Percentiles rank a stretch among this genome's conserved stretches.
These are phyloP conservation scores for Microplitis mediator DNA, from an alignment of 1,140 invertebrate genomes.

Conservation along the genomic window DNA sequence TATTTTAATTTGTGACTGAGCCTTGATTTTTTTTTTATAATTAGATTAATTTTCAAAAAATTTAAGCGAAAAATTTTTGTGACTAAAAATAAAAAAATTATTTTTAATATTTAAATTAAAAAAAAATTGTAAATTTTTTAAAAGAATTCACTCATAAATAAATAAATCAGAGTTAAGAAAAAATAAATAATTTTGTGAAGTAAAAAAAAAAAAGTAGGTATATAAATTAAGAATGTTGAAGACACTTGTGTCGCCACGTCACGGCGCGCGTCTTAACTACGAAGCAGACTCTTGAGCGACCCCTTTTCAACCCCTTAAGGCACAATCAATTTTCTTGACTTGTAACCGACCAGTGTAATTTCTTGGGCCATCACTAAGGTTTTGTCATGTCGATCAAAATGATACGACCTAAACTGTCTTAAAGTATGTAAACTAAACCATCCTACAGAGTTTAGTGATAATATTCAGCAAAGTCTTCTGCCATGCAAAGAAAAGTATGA, in stretches of 20 bases:
- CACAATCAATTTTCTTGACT: conserved; percentile 51
- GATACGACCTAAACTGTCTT: too few species aligned
- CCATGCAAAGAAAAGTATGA: too few species aligned
- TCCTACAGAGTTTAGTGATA: background rate
- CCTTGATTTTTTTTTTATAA: too few species aligned
- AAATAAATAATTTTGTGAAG: background rate
- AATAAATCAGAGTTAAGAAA: too few species aligned
- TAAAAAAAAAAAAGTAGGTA: background rate
- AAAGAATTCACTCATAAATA: too few species aligned
- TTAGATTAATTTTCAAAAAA: too few species aligned
- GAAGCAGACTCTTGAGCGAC: conserved; percentile 49
- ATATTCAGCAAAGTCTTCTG: background rate
- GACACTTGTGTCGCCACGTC: conserved; percentile 58
- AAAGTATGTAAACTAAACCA: too few species aligned
- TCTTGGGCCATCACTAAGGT: background rate
- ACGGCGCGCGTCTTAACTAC: conserved; percentile 37
- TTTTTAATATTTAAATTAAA: too few species aligned
- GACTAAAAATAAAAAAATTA: too few species aligned
- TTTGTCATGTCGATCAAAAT: background rate
- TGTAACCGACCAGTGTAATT: background rate
- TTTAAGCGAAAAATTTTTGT: too few species aligned
- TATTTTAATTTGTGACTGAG: too few species aligned
- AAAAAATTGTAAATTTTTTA: background rate
- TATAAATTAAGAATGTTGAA: conserved; percentile 28
- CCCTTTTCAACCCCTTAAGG: conserved; percentile 36